These are phyloP conservation scores for Scyliorhinus canicula DNA, from an alignment of 2,797 vertebrate species.

Conservation along the genomic window DNA sequence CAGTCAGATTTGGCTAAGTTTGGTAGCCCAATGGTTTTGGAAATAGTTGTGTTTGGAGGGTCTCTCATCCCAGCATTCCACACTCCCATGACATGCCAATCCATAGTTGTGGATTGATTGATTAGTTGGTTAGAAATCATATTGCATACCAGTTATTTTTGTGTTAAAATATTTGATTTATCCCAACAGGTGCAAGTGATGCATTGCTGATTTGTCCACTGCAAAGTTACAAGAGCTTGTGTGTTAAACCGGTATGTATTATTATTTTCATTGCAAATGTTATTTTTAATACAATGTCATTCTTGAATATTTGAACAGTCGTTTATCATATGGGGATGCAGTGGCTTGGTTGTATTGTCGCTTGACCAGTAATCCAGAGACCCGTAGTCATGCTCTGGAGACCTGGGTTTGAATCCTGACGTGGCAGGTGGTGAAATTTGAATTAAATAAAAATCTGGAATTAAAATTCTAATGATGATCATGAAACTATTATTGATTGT, in stretches of 20 bases:
- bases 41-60: not conserved
- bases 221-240: not conserved
- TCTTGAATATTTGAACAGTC: not conserved
- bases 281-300: not conserved
- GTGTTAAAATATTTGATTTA: not conserved
- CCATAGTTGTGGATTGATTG: not conserved
- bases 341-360: too few relatives aligned
- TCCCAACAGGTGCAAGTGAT: not conserved
- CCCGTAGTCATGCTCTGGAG: too few relatives aligned
- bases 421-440: too few relatives aligned
- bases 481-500: too few relatives aligned
- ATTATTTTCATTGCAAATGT: not conserved
- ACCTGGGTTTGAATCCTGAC: too few relatives aligned
- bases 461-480: too few relatives aligned
- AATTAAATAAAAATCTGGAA: too few relatives aligned
- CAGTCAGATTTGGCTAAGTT: not conserved
- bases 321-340: too few relatives aligned
- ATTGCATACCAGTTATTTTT: not conserved
- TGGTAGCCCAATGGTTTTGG: not conserved
- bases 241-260: not conserved
- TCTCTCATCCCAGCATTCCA: not conserved
- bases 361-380: too few relatives aligned
- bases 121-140: not conserved
- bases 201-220: constrained; percentile 11
- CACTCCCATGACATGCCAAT: not conserved